Evolutionary conservation across 2,797 vertebrate genomes (phyloP), one percentile per base, ranked within the genome.

Genomic region (Propithecus perrieri): DNA sequence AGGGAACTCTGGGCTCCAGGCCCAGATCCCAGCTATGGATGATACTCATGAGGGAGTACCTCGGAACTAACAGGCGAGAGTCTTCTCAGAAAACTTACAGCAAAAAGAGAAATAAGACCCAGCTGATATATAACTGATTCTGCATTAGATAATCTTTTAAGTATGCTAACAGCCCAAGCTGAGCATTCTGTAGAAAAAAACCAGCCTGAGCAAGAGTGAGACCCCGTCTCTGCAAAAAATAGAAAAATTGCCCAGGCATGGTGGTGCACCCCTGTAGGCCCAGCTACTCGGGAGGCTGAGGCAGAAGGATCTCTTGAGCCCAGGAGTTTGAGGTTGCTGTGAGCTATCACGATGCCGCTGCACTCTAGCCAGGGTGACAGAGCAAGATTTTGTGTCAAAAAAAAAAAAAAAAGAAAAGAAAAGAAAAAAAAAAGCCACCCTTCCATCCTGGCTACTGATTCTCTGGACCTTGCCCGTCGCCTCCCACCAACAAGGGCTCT

Each of bases 111-210:
- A 41, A 38, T 35, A 26, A 72, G 71, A 63, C 43, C 53, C 43
- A 94, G 72, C 74, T 55, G 59, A 48, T 33, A 75, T 4, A 30
- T 50, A 59, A 59, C 48, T 89, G 63, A 83, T 84, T 89, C 89
- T 95, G 20, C 20, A 53, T 88, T 78, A 55, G 14, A 20, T 93
- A 38, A 38, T 81, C 43, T 89, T 92, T 85, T 65, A 91, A 96
- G 28, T 24, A 92, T 81, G 50, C 76, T 85, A 75, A 89, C 26
- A 53, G 35, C 63, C 33, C 7, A 89, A 89, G 91, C 6, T 38
- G 59, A 94, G 24, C 10, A 53, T 91, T 95, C 83, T 83, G 13
- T 33, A 88, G 63, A 80, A 59, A 69, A 63, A 91, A 95, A 53
- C 17, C 63, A 61, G 83, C 57, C 24, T 85, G 15, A 65, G 63